phyloP scores from a whole-genome alignment of 30 jellyfish, hydroid and myxozoan genomes.

The Aurelia aurita complex sp. Pacific region DNA sequence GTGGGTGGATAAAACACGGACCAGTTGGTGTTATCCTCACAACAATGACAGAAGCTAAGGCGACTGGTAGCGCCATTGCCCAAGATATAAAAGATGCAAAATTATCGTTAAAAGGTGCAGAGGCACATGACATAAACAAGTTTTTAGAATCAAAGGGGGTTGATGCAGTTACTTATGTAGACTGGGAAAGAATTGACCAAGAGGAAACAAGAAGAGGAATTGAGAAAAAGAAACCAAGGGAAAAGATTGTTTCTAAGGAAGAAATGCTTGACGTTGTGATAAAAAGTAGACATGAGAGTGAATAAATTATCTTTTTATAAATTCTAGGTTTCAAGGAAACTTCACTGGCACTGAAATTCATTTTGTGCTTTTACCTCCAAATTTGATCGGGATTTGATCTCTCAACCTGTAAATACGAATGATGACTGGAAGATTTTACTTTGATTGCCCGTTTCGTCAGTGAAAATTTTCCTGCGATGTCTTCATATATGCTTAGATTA shows the following conservation, averaged over 20 bases:
- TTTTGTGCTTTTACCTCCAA: too few species aligned
- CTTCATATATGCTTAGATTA: too few species aligned
- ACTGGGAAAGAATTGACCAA: conserved; percentile 82
- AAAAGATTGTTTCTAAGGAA: conserved; percentile 71
- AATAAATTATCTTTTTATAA: too few species aligned
- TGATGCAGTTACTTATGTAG: conserved; percentile 68
- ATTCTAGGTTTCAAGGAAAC: too few species aligned
- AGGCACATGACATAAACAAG: conserved; percentile 9
- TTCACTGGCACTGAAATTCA: too few species aligned
- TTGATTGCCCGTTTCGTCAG: too few species aligned
- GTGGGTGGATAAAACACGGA: conserved; percentile 99
- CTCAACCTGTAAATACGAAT: too few species aligned
- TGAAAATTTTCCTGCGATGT: too few species aligned
- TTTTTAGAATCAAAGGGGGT: conserved; percentile 57
- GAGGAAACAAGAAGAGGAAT: conserved; percentile 92
- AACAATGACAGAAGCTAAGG: conserved; percentile 89
- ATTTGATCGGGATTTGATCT: too few species aligned
- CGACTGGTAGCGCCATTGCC: conserved; percentile 73
- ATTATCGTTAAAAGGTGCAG: not conserved
- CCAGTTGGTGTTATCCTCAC: conserved; percentile 98
- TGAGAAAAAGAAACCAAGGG: conserved; percentile 88
- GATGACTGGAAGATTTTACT: too few species aligned
- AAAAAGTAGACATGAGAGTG: conserved; percentile 17
- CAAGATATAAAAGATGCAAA: conserved; percentile 63
- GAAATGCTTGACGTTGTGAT: conserved; percentile 87